Percentiles rank a stretch among this genome's conserved stretches.
Conservation (phyloP, 2,113 vertebrate species). For the Gorsachius goisagi region DNA sequence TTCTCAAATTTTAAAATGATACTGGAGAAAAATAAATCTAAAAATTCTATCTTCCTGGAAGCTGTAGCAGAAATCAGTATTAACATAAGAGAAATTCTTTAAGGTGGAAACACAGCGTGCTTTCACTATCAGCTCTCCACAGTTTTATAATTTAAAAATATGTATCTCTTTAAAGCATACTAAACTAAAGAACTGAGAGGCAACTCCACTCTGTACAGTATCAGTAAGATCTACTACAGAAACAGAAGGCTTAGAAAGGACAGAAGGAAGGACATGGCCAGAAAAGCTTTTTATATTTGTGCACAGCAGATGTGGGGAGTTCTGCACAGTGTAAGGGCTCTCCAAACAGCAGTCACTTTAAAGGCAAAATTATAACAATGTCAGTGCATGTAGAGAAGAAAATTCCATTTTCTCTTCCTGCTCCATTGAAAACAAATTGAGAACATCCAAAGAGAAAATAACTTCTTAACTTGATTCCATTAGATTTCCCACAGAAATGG, state of each 20-base stretch:
- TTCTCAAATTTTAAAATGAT: neutral
- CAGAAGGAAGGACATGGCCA: neutral
- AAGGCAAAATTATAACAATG: neutral
- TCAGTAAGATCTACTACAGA: neutral
- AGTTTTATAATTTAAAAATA: neutral
- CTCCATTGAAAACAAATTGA: neutral
- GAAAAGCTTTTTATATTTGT: neutral
- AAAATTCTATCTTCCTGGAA: neutral
- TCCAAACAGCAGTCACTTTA: neutral
- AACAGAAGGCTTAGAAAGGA: neutral
- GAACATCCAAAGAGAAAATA: neutral
- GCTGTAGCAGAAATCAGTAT: neutral
- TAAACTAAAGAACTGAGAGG: neutral
- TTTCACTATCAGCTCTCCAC: neutral
- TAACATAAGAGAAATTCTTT: neutral
- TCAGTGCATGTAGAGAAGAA: neutral
- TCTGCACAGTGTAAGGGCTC: neutral
- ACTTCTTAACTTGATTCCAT: neutral
- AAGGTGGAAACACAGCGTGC: neutral
- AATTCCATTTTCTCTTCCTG: neutral
- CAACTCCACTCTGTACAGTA: fast-evolving
- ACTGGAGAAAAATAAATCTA: neutral
- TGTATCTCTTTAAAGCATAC: neutral
- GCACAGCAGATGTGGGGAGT: neutral
- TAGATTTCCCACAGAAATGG: neutral